A percentile compares a stretch with the other conserved stretches of the same genome.
Conservation (phyloP, 2,113 vertebrate genomes). For the Anolis sagrei region DNA sequence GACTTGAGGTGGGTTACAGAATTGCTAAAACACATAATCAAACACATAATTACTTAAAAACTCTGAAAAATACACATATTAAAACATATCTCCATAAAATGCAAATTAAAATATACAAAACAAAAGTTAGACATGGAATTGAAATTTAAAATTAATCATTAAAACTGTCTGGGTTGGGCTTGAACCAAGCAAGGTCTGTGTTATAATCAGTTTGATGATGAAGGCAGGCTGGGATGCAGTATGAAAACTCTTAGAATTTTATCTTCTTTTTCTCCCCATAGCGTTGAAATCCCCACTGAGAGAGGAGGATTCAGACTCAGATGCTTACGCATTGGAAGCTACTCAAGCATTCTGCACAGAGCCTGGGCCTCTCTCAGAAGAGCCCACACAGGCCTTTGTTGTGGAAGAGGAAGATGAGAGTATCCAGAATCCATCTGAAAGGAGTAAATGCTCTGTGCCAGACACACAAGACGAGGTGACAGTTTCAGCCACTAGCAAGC, state of each 20-base stretch:
- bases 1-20: too few species aligned
- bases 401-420: not conserved
- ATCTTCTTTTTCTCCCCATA: not conserved
- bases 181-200: not conserved
- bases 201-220: not conserved
- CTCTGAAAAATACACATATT: too few species aligned
- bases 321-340: not conserved
- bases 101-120: too few species aligned
- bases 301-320: not conserved
- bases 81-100: too few species aligned
- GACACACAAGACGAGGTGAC: fast-evolving
- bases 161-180: too few species aligned
- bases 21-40: too few species aligned
- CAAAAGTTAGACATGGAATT: too few species aligned
- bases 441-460: not conserved
- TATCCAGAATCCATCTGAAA: not conserved
- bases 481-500: not conserved
- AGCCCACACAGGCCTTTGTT: not conserved
- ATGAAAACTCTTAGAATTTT: not conserved
- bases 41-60: too few species aligned
- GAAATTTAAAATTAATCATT: too few species aligned
- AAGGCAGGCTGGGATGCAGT: not conserved
- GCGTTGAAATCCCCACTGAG: conserved; percentile 3
- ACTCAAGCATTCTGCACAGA: conserved; percentile 22
- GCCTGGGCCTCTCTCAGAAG: not conserved